phyloP scores from a whole-genome alignment of 2,113 vertebrate genomes.

The Gasterosteus aculeatus region DNA sequence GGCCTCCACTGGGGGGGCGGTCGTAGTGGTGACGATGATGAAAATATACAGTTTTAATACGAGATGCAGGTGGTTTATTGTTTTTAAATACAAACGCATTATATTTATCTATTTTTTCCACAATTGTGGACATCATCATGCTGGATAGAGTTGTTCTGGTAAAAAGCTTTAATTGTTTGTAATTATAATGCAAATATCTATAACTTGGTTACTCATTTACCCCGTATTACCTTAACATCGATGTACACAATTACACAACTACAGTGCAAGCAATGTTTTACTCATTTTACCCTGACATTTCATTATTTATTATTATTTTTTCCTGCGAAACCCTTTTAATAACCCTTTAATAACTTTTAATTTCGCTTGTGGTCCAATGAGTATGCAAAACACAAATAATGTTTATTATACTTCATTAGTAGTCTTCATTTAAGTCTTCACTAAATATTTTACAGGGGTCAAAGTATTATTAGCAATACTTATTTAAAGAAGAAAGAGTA shows the following conservation, averaged over 20 bases:
- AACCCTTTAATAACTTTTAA: neutral
- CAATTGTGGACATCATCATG: neutral
- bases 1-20: conserved; percentile 65
- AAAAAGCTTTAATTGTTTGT: neutral
- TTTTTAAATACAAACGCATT: neutral
- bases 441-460: neutral
- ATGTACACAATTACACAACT: too few relatives aligned
- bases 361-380: neutral
- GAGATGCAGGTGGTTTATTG: neutral
- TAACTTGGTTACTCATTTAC: neutral
- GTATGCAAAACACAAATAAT: neutral
- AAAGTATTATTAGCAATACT: neutral
- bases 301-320: neutral
- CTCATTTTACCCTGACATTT: neutral
- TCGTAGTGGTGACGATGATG: neutral
- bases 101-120: neutral
- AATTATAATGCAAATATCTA: neutral
- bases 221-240: neutral
- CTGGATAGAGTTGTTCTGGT: neutral
- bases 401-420: neutral
- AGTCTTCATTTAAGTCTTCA: neutral
- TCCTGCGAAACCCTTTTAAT: neutral
- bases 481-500: neutral
- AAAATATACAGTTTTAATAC: neutral
- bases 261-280: neutral